Evolutionary conservation across 1,140 invertebrate genomes (phyloP).

Genomic region (Scylla paramamosain): DNA sequence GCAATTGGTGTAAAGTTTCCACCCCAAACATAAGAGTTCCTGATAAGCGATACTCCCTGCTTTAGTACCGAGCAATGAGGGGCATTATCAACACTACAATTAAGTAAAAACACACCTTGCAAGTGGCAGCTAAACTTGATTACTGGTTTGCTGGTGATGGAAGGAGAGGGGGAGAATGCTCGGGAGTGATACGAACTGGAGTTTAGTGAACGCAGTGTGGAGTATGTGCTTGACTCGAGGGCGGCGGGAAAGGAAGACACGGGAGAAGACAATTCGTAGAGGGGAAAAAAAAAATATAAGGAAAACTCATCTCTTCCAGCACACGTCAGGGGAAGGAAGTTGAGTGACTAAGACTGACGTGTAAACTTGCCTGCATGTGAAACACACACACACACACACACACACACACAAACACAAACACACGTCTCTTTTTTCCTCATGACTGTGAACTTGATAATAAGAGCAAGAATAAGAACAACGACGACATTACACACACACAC

Average conservation of each 20-base stretch:
- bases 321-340: not conserved
- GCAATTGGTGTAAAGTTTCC: slow-evolving; percentile 6
- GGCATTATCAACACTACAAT: slow-evolving; percentile 14
- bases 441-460: too few relatives aligned
- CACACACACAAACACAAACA: too few relatives aligned
- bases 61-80: not conserved
- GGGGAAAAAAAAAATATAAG: too few relatives aligned
- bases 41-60: not conserved
- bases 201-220: not conserved
- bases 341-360: not conserved
- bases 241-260: not conserved
- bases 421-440: too few relatives aligned
- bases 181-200: not conserved
- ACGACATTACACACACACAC: not conserved
- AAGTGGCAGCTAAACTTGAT: not conserved
- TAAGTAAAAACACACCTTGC: slow-evolving; percentile 10
- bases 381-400: not conserved
- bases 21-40: not conserved
- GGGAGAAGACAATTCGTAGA: not conserved
- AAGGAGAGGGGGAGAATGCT: not conserved
- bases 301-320: not conserved
- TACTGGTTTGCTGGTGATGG: not conserved
- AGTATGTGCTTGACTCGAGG: not conserved
- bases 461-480: not conserved
- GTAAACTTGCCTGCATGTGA: not conserved